These are phyloP conservation scores for Buteo buteo DNA, from an alignment of 2,113 vertebrate genomes.

Conservation along the genomic window DNA sequence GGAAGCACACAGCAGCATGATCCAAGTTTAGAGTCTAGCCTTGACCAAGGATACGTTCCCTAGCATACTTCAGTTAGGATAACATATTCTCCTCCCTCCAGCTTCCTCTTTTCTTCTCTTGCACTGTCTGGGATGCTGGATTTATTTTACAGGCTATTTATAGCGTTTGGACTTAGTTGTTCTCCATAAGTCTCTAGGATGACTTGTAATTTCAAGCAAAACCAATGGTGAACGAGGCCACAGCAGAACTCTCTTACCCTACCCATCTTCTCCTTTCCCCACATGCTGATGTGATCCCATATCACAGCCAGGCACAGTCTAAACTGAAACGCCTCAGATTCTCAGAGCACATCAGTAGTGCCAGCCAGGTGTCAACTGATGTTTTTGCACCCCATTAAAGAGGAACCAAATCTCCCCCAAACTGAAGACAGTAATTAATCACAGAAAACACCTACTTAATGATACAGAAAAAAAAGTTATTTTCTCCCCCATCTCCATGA, in stretches of 20 bases:
- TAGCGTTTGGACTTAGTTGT: not conserved
- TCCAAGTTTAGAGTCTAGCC: not conserved
- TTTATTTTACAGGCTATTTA: not conserved
- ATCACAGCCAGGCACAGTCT: not conserved
- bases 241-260: not conserved
- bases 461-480: not conserved
- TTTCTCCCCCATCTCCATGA: not conserved
- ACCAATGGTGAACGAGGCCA: rapidly evolving
- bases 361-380: not conserved
- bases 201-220: not conserved
- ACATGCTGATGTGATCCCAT: too few species aligned
- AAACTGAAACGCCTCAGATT: rapidly evolving
- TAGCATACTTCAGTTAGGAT: not conserved
- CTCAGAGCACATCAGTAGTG: not conserved
- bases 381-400: not conserved
- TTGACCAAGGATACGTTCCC: not conserved
- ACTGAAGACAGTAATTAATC: not conserved
- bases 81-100: not conserved
- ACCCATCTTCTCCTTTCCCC: not conserved
- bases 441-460: not conserved
- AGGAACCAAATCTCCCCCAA: not conserved
- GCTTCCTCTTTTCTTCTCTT: not conserved
- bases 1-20: not conserved
- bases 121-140: not conserved
- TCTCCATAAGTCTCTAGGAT: not conserved